These are phyloP conservation scores for Pempheris klunzingeri DNA, from an alignment of 2,797 vertebrate genomes.

Conservation along the genomic window DNA sequence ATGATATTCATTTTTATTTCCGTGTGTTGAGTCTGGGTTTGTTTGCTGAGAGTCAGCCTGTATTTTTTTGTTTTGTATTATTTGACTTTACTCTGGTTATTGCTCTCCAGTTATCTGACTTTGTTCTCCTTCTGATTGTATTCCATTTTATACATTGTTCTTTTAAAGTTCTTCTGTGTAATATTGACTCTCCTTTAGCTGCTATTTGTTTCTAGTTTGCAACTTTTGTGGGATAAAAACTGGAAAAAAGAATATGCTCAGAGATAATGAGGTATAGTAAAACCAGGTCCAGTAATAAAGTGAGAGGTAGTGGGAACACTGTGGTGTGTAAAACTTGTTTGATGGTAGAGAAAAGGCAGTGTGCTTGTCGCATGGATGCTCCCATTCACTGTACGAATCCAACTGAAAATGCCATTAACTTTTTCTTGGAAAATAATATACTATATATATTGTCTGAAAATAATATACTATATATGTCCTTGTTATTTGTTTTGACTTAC, in stretches of 20 bases:
- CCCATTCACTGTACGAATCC: no score
- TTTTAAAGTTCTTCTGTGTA: background rate
- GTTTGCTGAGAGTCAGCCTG: background rate
- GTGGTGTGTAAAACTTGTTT: background rate
- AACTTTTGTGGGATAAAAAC: background rate
- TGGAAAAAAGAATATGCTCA: background rate
- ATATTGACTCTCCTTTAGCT: constrained; percentile 17
- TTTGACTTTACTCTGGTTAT: constrained; percentile 22
- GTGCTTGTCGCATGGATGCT: no score
- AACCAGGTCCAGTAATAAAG: background rate
- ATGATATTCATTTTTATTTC: constrained; percentile 18
- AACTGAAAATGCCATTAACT: no score
- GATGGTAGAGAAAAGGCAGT: background rate
- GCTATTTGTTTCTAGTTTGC: background rate
- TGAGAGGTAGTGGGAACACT: background rate
- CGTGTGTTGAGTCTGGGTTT: background rate
- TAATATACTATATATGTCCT: background rate
- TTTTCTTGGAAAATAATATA: no score
- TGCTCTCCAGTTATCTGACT: constrained; percentile 32
- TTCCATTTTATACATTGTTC: constrained; percentile 21
- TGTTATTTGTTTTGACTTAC: background rate
- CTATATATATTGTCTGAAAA: no score
- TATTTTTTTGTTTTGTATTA: constrained; percentile 4
- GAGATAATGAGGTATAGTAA: background rate
- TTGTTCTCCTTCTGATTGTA: constrained; percentile 28